Base-by-base conservation (phyloP, 2,888 invertebrate genomes). In the Keiferia lycopersicella region DNA sequence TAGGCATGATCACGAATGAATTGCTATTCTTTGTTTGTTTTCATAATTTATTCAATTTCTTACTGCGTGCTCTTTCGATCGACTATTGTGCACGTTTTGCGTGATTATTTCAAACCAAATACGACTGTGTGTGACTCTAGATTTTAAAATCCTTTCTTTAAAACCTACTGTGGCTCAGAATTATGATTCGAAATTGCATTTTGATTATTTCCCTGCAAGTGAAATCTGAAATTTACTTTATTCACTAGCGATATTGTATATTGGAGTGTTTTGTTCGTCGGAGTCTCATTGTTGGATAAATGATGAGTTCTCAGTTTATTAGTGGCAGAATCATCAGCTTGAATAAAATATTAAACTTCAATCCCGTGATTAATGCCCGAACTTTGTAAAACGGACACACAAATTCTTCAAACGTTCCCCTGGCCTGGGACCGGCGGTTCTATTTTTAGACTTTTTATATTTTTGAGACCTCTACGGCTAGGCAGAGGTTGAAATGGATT, bases 1-100 rank as follows among this genome's bases (percentile, higher is more conserved):
- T 56, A 34, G 12, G 41, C 60, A n/a, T 59, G 45, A 79, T 79
- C 73, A 77, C 72, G 73, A 75, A 76, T 78, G 81, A 81, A 83
- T 84, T 81, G 80, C 77, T 78, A 79, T 76, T 76, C 77, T 65
- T 72, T 70, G 74, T 72, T 72, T 75, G 71, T 69, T 70, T 71
- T 68, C 63, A 78, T 85, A 78, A 86, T 84, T 83, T 84, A 86
- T 87, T 83, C 80, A 82, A 82, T 83, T 83, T 77, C 80, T n/a
- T n/a, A 77, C 73, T 78, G 69, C 68, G 74, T 79, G 80, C 82
- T 82, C 80, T 82, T 85, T 87, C 82, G 84, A 84, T 81, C 78
- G 48, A 72, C 74, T 75, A 75, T 80, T 80, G 82, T 84, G 80
- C 75, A 79, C 72, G 79, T 77, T 76, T 65, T 71, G 73, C 70